Percentiles rank a stretch among this genome's conserved stretches.
Conservation (phyloP, 35 echinoderm and acorn worm species). For the Stichopus chloronotus region DNA sequence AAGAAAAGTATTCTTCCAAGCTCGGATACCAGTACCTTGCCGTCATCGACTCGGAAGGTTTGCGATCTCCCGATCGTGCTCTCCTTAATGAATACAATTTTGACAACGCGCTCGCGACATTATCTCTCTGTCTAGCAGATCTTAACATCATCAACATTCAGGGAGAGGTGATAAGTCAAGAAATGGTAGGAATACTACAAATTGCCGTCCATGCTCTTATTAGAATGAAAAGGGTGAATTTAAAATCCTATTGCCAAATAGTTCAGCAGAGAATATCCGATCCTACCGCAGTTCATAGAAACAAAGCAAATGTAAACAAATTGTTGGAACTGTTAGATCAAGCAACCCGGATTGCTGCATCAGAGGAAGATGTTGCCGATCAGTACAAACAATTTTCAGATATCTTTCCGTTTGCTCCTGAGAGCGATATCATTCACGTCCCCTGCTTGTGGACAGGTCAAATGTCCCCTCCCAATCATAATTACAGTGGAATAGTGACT, state of each 20-base stretch:
- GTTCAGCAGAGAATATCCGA: conserved; percentile 43
- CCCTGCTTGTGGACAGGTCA: conserved; percentile 34
- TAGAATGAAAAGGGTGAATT: conserved; percentile 52
- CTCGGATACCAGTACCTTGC: conserved; percentile 39
- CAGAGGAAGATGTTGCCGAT: conserved; percentile 45
- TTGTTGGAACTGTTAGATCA: conserved; percentile 8
- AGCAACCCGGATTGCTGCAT: conserved; percentile 13
- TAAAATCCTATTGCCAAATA: conserved; percentile 49
- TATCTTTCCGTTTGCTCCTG: conserved; percentile 21
- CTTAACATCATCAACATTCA: conserved; percentile 32
- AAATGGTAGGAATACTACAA: conserved; percentile 30
- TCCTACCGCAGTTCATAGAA: conserved; percentile 4
- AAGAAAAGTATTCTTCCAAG: neutral
- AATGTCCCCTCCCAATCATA: conserved; percentile 50
- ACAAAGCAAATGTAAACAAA: conserved; percentile 20
- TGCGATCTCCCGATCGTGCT: conserved; percentile 28
- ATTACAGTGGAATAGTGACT: conserved; percentile 18
- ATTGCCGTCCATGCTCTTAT: conserved; percentile 55
- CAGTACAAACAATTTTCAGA: conserved; percentile 32
- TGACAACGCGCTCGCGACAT: conserved; percentile 50
- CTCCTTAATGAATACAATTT: neutral
- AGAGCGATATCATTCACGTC: conserved; percentile 20
- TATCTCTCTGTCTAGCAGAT: conserved; percentile 42
- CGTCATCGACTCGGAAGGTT: conserved; percentile 32
- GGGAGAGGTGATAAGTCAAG: conserved; percentile 14